Evolutionary conservation across 1,140 invertebrate genomes (phyloP).

Genomic region (Coenobita brevimanus): DNA sequence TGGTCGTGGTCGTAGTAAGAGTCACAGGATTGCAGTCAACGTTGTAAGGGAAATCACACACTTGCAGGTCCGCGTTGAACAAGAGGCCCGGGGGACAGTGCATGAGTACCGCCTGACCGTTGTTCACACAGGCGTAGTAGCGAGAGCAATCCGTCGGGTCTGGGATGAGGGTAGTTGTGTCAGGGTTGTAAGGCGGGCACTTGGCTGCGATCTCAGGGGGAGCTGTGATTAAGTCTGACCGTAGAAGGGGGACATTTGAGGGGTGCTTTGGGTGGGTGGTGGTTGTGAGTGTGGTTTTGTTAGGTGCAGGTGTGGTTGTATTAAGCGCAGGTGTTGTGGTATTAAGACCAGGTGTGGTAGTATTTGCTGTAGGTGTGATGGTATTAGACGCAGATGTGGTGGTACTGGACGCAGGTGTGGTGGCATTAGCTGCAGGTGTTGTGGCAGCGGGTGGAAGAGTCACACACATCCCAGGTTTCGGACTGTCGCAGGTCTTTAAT

Average conservation of each 20-base stretch:
- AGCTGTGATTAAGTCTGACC: too few species aligned
- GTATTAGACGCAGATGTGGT: background rate
- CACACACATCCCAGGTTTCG: background rate
- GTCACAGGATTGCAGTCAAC: background rate
- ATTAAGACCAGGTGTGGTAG: background rate
- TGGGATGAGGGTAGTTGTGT: background rate
- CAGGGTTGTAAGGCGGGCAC: background rate
- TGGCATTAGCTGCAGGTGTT: background rate
- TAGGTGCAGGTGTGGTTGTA: background rate
- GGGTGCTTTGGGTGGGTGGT: too few species aligned
- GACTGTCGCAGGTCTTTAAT: conserved; percentile 1
- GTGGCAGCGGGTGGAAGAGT: too few species aligned
- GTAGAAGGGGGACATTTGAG: too few species aligned
- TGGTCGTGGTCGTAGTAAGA: background rate
- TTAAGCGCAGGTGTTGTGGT: background rate
- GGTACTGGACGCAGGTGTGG: background rate
- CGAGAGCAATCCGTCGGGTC: background rate
- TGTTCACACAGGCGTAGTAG: conserved; percentile 14
- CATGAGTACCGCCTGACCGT: background rate
- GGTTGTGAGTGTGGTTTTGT: background rate
- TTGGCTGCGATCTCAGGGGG: background rate
- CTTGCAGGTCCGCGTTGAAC: background rate
- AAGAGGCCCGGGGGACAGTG: background rate
- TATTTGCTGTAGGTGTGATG: background rate
- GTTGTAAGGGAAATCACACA: background rate